Evolutionary conservation across 2,113 vertebrate species (phyloP), one percentile per base, ranked within the genome.

Genomic region (Xyliphius kryptos): DNA sequence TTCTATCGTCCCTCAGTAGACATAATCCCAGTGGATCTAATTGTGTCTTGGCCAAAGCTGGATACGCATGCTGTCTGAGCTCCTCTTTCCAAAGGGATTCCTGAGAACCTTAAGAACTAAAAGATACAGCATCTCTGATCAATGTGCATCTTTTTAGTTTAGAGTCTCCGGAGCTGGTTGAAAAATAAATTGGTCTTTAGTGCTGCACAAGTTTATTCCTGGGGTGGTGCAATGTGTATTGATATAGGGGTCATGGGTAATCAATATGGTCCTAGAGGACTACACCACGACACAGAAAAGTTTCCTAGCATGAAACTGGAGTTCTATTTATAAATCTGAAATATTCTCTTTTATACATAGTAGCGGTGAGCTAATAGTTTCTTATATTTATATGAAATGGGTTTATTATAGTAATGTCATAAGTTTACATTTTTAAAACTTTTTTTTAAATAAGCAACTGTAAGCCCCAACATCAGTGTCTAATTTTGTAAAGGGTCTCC

Each of bases 71-170:
- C 38, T 3, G 15, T 55, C 61, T 36, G 61, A 26, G 43, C 32
- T 62, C 40, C 48, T 57, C 9, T 53, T 36, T 49, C 62, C 54
- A 55, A 36, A 32, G 55, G 50, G 11, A 32, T 4, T 13, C 53
- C 36, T 2, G 20, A 26, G 56, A 55, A 37, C 55, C 15, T 46
- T 75, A 63, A 38, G 51, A 56, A 59, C 44, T 40, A 61, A 55
- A 67, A 59, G 63, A 69, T 49, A 63, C 16, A 55, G 59, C 63
- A 50, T 56, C 52, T 50, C 66, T 72, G 66, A 59, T 75, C 56
- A 69, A 72, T 72, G 51, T 60, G 55, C 26, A 54, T 63, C 59
- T 47, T 72, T 63, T 15, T 48, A 56, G 56, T 26, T 54, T 20
- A 61, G 54, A 44, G 56, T 51, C 68, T 71, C 68, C 49, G 48